Evolutionary conservation across 2,888 invertebrate species (phyloP), one percentile per base, ranked within the genome.

Genomic region (Syritta pipiens): DNA sequence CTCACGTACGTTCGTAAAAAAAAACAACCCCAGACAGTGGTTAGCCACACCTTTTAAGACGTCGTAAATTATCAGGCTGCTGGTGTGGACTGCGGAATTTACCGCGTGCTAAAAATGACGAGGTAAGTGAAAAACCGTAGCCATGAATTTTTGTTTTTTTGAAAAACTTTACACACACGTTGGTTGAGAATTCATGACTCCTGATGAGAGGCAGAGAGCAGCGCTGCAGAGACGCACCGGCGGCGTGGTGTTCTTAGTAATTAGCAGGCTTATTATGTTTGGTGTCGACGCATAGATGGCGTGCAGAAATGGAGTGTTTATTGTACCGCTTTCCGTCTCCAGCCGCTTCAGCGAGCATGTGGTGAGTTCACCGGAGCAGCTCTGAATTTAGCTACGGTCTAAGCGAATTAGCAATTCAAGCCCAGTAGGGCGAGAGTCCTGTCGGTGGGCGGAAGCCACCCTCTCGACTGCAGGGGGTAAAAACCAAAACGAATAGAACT

Each of bases 21-120:
- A 44, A 42, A 74, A 65, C 46, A 75, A 68, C 67, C 62, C 12
- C 28, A 63, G 60, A 57, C 69, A 62, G 24, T 67, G 60, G 53
- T 60, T 53, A 44, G 68, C 75, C 69, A 69, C 62, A 62, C 69
- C 75, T 76, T 63, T 42, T 17, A 42, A 26, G 51, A 67, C 51
- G 55, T 62, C 62, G 57, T 76, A 69, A 76, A 76, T 76, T 76
- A 76, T 62, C 60, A 51, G 22, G 49, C 32, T 44, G 12, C 68
- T 57, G 49, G 69, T 69, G n/a, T 76, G 42, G 49, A 62, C 49
- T 53, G 48, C 24, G 26, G 32, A 76, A 57, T 76, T 69, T 62
- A 76, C 57, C 26, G 37, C 40, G 32, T 62, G 75, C 37, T 37
- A 37, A 3, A n/a, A n/a, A 48, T 28, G 20, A 30, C 9, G 26